Conservation (phyloP, 2,113 vertebrate genomes). For the Excalfactoria chinensis region DNA sequence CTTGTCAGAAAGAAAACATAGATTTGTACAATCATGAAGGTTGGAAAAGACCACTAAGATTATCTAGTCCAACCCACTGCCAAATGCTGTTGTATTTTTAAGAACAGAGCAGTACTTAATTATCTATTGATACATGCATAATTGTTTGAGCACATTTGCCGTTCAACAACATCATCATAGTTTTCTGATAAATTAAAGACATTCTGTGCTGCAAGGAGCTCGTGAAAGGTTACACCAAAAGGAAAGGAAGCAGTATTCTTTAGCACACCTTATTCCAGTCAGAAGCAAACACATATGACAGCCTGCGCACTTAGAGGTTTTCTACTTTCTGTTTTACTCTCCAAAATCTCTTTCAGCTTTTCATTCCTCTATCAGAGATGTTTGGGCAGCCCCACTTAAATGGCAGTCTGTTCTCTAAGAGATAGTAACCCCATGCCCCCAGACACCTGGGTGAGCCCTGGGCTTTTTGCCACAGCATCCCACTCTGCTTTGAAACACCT, state of each 20-base stretch:
- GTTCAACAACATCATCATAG: not conserved
- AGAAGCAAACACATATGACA: not conserved
- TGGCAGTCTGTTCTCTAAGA: not conserved
- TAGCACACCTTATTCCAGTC: not conserved
- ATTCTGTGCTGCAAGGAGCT: not conserved
- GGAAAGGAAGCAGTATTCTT: not conserved
- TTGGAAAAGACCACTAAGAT: too few species aligned
- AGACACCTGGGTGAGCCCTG: not conserved
- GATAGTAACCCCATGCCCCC: not conserved
- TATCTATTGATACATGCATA: not conserved
- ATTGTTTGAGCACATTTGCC: not conserved
- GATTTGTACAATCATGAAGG: too few species aligned
- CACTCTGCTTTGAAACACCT: not conserved
- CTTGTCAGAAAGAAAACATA: not conserved
- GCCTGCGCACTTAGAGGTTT: not conserved
- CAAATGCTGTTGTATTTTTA: not conserved
- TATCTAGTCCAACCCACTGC: too few species aligned
- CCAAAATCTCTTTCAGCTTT: not conserved
- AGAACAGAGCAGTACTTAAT: not conserved
- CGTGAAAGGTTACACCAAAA: not conserved
- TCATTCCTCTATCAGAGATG: not conserved
- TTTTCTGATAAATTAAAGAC: not conserved
- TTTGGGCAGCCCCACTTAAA: not conserved
- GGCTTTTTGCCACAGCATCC: accelerated
- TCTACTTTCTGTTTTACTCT: not conserved